Evolutionary conservation across 2,888 invertebrate genomes (phyloP).

Genomic region (Gymnosoma rotundatum): DNA sequence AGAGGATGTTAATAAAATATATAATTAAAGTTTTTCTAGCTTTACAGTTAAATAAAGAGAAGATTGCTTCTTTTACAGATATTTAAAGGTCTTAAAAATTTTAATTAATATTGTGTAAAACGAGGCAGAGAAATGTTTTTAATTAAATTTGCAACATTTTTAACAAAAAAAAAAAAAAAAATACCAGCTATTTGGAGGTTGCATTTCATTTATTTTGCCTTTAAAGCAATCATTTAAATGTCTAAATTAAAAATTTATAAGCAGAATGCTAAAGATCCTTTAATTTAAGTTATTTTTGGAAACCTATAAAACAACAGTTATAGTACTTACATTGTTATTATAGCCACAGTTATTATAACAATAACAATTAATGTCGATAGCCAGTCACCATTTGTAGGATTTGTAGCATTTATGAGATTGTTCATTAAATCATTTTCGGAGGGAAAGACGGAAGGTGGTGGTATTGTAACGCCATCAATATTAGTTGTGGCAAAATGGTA

Average conservation of each 20-base stretch:
- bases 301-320: background rate
- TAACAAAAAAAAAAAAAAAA: too few relatives aligned
- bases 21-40: slow-evolving; percentile 43
- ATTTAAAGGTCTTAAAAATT: too few relatives aligned
- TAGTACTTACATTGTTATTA: slow-evolving; percentile 80
- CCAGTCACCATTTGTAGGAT: slow-evolving; percentile 81
- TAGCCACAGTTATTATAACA: slow-evolving; percentile 79
- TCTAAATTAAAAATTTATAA: too few relatives aligned
- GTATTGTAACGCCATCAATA: slow-evolving; percentile 83
- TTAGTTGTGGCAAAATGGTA: slow-evolving; percentile 85
- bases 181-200: too few relatives aligned
- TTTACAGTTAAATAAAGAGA: background rate
- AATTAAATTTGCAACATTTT: too few relatives aligned
- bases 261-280: too few relatives aligned
- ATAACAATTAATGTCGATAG: slow-evolving; percentile 80
- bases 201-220: too few relatives aligned
- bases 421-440: slow-evolving; percentile 81
- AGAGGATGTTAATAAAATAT: slow-evolving; percentile 22
- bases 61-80: background rate
- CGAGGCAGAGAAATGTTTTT: too few relatives aligned
- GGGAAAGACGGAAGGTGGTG: slow-evolving; percentile 80
- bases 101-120: too few relatives aligned
- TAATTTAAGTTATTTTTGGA: too few relatives aligned
- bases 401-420: slow-evolving; percentile 80
- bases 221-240: background rate